These are phyloP conservation scores for Cremastinae sp. DNA, from an alignment of 2,888 invertebrate species.

Conservation along the genomic window DNA sequence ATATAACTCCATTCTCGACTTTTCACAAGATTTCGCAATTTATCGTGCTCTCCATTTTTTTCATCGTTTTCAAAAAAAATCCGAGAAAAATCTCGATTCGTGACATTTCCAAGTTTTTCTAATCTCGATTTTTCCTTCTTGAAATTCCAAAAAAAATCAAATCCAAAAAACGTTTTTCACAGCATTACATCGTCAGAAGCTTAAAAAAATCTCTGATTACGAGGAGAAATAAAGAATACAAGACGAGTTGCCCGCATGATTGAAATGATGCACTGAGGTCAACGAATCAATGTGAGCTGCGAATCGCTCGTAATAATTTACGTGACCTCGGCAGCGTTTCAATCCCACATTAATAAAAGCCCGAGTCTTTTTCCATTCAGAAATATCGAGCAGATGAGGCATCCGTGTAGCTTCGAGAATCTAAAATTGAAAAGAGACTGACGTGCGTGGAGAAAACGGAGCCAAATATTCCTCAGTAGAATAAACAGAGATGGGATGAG, in stretches of 20 bases:
- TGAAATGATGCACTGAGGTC: slow-evolving; percentile 23
- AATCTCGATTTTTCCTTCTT: background rate
- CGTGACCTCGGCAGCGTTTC: slow-evolving; percentile 31
- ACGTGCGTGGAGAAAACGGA: background rate
- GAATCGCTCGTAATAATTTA: slow-evolving; percentile 31
- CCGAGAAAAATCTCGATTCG: background rate
- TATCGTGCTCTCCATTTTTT: background rate
- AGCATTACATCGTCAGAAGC: background rate
- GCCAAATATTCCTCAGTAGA: slow-evolving; percentile 1
- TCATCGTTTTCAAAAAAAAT: background rate
- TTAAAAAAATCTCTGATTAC: background rate
- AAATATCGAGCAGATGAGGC: slow-evolving; percentile 9
- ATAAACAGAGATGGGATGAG: background rate
- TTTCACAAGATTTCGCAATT: background rate
- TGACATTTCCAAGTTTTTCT: background rate
- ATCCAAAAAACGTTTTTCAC: background rate
- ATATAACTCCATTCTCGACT: background rate
- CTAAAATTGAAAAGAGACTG: background rate
- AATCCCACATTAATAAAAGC: slow-evolving; percentile 55
- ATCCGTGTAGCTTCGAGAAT: slow-evolving; percentile 2
- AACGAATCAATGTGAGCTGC: slow-evolving; percentile 6
- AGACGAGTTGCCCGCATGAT: slow-evolving; percentile 41
- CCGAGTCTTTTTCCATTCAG: slow-evolving; percentile 10
- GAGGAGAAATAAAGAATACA: background rate
- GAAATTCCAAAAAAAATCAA: background rate